A percentile compares a stretch with the other conserved stretches of the same genome.
phyloP scores from a whole-genome alignment of 2,797 vertebrate genomes.

The Gambelia wislizenii region DNA sequence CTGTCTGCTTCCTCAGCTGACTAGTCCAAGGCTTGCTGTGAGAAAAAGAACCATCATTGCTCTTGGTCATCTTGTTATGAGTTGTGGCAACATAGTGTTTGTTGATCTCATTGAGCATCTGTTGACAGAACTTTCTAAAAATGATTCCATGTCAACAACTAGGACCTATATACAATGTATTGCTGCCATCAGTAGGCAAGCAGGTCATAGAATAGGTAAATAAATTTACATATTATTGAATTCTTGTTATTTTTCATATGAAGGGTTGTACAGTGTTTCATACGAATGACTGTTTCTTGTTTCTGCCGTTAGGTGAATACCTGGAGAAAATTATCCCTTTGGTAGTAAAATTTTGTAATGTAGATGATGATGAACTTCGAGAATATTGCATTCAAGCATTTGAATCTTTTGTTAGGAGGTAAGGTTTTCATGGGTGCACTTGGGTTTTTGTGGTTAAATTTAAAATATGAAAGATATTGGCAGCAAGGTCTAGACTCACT shows the following conservation, averaged over 20 bases:
- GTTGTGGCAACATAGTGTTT: constrained; percentile 97
- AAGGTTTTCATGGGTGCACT: constrained; percentile 14
- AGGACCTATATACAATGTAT: constrained; percentile 99
- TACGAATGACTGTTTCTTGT: constrained; percentile 57
- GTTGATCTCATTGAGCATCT: constrained; percentile 98
- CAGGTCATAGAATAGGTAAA: constrained; percentile 97
- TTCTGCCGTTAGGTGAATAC: constrained; percentile 87
- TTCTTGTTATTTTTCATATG: constrained; percentile 45
- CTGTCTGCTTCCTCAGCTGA: constrained; percentile 98
- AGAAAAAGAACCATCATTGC: constrained; percentile 99
- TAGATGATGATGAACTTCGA: constrained; percentile 96
- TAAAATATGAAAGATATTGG: constrained; percentile 22
- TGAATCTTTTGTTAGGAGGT: constrained; percentile 98
- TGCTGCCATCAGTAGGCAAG: constrained; percentile 98
- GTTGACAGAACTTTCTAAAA: constrained; percentile 94
- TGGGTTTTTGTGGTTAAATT: constrained; percentile 16
- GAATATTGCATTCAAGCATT: constrained; percentile 99
- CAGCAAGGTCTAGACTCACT: background rate
- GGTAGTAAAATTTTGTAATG: constrained; percentile 98
- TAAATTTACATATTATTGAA: constrained; percentile 20
- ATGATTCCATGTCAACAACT: constrained; percentile 99
- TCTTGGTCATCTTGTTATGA: constrained; percentile 98
- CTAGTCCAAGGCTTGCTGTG: constrained; percentile 96
- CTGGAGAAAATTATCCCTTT: constrained; percentile 97
- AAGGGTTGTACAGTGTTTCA: constrained; percentile 44